Conservation (phyloP, 2,888 invertebrate genomes). For the Tetanocera ferruginea region DNA sequence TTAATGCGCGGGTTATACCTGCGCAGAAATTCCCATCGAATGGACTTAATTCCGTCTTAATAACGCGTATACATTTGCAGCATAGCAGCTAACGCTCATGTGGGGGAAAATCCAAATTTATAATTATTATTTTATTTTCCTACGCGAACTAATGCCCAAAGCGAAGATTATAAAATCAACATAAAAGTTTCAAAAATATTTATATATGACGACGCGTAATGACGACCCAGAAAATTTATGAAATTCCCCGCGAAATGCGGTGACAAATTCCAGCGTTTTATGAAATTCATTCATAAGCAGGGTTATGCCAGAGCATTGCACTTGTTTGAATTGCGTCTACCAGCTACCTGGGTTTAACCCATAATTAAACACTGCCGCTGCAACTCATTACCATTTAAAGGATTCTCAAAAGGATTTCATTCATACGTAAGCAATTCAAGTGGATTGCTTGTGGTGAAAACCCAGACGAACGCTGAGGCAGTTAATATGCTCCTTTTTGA, state of each 20-base stretch:
- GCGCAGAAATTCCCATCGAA: slow-evolving; percentile 6
- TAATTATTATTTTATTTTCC: background rate
- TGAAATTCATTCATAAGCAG: slow-evolving; percentile 55
- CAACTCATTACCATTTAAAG: slow-evolving; percentile 58
- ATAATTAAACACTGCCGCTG: slow-evolving; percentile 30
- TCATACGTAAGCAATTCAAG: slow-evolving; percentile 51
- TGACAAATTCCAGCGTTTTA: slow-evolving; percentile 29
- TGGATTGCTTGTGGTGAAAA: slow-evolving; percentile 4
- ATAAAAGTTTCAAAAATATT: slow-evolving; percentile 29
- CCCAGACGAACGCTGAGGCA: background rate
- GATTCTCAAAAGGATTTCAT: slow-evolving; percentile 32
- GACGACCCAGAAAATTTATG: background rate
- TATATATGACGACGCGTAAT: background rate
- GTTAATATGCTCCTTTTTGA: background rate
- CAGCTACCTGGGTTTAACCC: slow-evolving; percentile 4
- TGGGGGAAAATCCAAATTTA: slow-evolving; percentile 8
- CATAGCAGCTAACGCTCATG: background rate
- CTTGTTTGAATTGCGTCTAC: slow-evolving; percentile 10
- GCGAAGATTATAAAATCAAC: slow-evolving; percentile 11
- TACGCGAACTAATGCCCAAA: background rate
- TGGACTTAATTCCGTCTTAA: background rate
- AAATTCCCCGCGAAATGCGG: background rate
- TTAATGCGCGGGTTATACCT: slow-evolving; percentile 27
- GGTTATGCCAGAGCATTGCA: slow-evolving; percentile 46
- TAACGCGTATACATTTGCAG: background rate